Base-by-base conservation (phyloP, 2,113 vertebrate genomes). In the Electrona antarctica region DNA sequence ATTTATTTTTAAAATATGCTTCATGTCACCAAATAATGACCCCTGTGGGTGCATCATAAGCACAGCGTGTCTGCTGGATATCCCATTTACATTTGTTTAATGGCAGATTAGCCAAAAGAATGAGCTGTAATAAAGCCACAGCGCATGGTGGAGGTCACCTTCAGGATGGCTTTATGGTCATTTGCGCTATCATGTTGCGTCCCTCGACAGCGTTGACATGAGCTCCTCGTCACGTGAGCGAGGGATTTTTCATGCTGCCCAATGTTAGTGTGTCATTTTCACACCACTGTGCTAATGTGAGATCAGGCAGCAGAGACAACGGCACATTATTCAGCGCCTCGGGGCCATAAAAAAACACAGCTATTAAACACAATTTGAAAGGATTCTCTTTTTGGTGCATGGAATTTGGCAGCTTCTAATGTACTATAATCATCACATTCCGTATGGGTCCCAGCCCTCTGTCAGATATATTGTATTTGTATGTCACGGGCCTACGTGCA, bases 311-410 rank as follows among this genome's bases (percentile, higher is more conserved):
- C 63, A 79, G 65, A 54, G 52, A 71, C 78, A 74, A 73, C 75
- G 84, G 77, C 78, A 56, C 82, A 88, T 86, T 86, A 86, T 80
- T 79, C 70, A 74, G 80, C 74, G 65, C 87, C 90, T 83, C 51
- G 61, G 74, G 78, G 84, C 76, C 79, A 78, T 76, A 21, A 69
- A 78, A 72, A 86, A 70, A 80, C 3, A 71, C 46, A 69, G 62
- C 77, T 77, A 87, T 91, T 92, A 88, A 89, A 86, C 85, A 77
- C 83, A 77, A 90, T 91, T 89, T 85, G 72, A 82, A 85, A 74
- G 82, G 86, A 76, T 86, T 69, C 66, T 81, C 82, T 89, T 41
- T 85, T 81, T 84, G 81, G 83, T 63, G 0, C 64, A 10, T 84
- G 73, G 73, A 82, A 58, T 73, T 79, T 74, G 70, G 77, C 82